Conservation (phyloP, 1,140 invertebrate genomes). For the Meloidogyne floridensis region DNA sequence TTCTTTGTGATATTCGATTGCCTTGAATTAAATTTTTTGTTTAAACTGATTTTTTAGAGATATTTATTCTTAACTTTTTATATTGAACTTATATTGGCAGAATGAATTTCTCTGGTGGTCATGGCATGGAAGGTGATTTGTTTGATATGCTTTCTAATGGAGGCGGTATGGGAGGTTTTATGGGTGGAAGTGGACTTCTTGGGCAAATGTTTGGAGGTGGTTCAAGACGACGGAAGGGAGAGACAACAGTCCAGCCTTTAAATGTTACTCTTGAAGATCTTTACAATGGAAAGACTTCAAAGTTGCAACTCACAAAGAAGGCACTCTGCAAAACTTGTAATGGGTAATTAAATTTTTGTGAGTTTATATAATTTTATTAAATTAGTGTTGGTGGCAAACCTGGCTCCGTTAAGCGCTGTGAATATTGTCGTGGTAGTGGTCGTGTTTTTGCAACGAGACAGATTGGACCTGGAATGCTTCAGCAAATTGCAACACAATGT, state of each 20-base stretch:
- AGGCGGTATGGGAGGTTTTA: slow-evolving; percentile 31
- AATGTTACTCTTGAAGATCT: slow-evolving; percentile 68
- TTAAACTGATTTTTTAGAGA: not conserved
- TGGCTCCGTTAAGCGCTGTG: slow-evolving; percentile 62
- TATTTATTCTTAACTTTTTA: not conserved
- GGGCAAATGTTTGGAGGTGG: slow-evolving; percentile 53
- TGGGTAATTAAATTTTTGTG: slow-evolving; percentile 66
- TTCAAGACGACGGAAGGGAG: slow-evolving; percentile 52
- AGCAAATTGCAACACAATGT: slow-evolving; percentile 68
- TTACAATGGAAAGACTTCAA: slow-evolving; percentile 68
- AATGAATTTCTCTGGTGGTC: slow-evolving; percentile 27
- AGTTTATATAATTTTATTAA: slow-evolving; percentile 47
- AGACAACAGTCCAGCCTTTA: slow-evolving; percentile 63
- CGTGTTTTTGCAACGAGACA: slow-evolving; percentile 66
- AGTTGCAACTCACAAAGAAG: slow-evolving; percentile 68
- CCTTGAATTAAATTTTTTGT: not conserved
- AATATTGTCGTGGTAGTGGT: slow-evolving; percentile 67
- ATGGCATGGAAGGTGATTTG: slow-evolving; percentile 44
- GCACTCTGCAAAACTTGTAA: slow-evolving; percentile 67
- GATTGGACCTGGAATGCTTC: slow-evolving; percentile 69
- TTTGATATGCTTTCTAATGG: slow-evolving; percentile 31
- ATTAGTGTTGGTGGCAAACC: slow-evolving; percentile 61
- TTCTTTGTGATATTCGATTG: too few species aligned
- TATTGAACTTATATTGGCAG: not conserved
- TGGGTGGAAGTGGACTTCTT: slow-evolving; percentile 46